phyloP scores from a whole-genome alignment of 30 jellyfish, hydroid and myxozoan genomes.

The Cassiopea andromeda region DNA sequence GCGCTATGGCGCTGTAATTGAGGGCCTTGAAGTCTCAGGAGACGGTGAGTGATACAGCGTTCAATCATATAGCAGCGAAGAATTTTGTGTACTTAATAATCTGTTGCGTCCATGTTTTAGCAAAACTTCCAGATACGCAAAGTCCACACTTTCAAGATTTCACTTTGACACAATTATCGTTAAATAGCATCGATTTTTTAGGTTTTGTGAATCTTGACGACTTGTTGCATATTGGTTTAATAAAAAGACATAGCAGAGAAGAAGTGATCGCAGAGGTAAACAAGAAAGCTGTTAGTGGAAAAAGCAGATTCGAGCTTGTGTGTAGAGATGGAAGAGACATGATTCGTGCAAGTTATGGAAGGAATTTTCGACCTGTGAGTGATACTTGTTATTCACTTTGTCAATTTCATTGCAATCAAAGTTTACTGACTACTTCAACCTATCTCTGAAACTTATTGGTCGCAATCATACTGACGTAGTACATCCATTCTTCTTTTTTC shows the following conservation, averaged over 20 bases:
- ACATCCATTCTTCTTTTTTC: no score
- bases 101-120: no score
- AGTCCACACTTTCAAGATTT: no score
- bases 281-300: slow-evolving; percentile 19
- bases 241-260: slow-evolving; percentile 4
- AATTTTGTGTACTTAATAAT: no score
- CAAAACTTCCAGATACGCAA: no score
- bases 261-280: slow-evolving; percentile 26
- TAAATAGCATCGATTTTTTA: background rate
- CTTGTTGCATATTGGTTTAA: slow-evolving; percentile 3
- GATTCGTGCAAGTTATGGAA: slow-evolving; percentile 33
- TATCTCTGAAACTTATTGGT: no score
- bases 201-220: slow-evolving; percentile 45
- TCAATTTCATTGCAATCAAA: no score
- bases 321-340: slow-evolving; percentile 5
- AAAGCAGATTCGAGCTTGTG: slow-evolving; percentile 32
- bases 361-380: slow-evolving; percentile 52
- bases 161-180: no score
- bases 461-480: no score
- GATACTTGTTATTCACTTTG: background rate
- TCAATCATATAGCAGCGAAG: background rate
- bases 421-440: no score
- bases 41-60: slow-evolving; percentile 37
- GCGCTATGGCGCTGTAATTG: slow-evolving; percentile 63
- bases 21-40: slow-evolving; percentile 39